Conservation (phyloP, 2,888 invertebrate species). For the Mesopsocus fuscifrons region DNA sequence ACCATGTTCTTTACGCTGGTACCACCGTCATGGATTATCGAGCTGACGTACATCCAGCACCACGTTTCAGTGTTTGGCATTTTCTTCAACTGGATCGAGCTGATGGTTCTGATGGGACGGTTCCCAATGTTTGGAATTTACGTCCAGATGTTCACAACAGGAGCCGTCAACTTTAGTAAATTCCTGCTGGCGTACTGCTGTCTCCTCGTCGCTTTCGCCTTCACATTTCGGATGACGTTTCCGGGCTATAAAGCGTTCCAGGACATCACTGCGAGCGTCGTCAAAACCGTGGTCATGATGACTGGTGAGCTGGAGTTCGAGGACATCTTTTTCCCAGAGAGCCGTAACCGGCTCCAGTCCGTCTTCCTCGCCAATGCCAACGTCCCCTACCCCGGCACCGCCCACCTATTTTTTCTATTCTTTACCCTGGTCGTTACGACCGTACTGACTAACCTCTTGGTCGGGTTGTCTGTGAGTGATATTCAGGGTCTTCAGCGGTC, state of each 20-base stretch:
- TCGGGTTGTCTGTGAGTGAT: conserved; percentile 71
- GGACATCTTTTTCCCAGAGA: conserved; percentile 48
- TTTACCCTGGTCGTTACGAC: conserved; percentile 66
- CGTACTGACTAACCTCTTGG: conserved; percentile 62
- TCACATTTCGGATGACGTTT: conserved; percentile 67
- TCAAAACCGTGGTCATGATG: conserved; percentile 79
- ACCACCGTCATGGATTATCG: conserved; percentile 8
- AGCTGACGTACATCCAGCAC: conserved; percentile 47
- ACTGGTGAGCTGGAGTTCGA: conserved; percentile 72
- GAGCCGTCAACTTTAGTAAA: conserved; percentile 63
- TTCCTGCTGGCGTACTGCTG: conserved; percentile 66
- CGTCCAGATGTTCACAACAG: conserved; percentile 73
- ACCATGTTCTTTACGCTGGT: conserved; percentile 50
- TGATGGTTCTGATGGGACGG: conserved; percentile 70
- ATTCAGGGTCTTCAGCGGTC: conserved; percentile 36
- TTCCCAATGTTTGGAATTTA: conserved; percentile 74
- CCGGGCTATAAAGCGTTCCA: conserved; percentile 52
- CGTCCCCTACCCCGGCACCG: conserved; percentile 26
- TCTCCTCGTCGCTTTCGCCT: conserved; percentile 56
- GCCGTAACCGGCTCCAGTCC: conserved; percentile 15
- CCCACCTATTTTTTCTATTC: conserved; percentile 53
- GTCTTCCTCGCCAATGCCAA: not conserved
- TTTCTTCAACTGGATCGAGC: conserved; percentile 61
- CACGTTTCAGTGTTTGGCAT: conserved; percentile 63
- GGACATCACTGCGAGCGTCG: conserved; percentile 38